Conservation (phyloP, 2,888 invertebrate species). For the Conops quadrifasciatus region DNA sequence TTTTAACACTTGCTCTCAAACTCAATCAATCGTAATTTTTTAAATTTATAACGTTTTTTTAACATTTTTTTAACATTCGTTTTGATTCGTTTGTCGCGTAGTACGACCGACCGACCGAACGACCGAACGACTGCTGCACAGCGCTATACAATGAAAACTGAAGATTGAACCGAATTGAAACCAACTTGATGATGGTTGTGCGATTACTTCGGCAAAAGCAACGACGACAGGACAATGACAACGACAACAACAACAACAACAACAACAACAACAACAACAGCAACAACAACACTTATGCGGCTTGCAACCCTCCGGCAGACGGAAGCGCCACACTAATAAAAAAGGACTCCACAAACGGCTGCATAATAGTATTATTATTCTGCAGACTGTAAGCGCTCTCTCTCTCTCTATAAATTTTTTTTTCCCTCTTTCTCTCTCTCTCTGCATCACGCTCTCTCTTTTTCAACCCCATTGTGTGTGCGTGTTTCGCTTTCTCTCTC, state of each 20-base stretch:
- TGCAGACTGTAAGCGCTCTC: not conserved
- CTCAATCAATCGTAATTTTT: no score
- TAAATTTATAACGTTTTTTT: conserved; percentile 13
- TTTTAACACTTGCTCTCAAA: no score
- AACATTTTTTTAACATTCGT: not conserved
- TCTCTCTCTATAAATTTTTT: conserved; percentile 1
- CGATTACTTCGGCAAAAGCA: not conserved
- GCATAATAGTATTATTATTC: not conserved
- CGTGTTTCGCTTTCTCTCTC: no score
- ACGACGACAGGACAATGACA: not conserved
- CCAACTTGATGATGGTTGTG: not conserved
- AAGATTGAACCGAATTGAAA: not conserved
- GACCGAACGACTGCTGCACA: not conserved
- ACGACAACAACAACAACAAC: not conserved
- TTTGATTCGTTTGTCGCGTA: not conserved
- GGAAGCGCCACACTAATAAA: conserved; percentile 27
- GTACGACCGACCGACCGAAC: not conserved
- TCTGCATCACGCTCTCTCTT: not conserved
- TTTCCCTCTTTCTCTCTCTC: conserved; percentile 12
- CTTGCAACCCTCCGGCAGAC: not conserved
- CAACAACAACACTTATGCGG: not conserved
- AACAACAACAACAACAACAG: conserved; percentile 7
- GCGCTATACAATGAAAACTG: conserved; percentile 17
- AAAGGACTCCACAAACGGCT: conserved; percentile 23
- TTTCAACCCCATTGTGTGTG: not conserved